phyloP scores from a whole-genome alignment of 1,140 invertebrate species.

The Euglossa dilemma region DNA sequence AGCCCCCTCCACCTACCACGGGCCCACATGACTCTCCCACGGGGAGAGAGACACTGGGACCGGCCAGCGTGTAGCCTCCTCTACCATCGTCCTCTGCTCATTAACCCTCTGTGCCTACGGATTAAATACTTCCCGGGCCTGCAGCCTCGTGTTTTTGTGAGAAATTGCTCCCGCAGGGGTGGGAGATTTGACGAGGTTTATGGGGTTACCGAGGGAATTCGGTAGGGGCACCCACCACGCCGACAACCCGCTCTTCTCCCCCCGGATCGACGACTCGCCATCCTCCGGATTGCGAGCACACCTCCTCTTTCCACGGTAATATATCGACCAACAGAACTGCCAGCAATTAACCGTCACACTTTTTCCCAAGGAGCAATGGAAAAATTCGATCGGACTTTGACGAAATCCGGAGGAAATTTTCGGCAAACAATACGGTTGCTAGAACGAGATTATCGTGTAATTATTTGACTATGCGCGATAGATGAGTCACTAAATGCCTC shows the following conservation, averaged over 20 bases:
- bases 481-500: conserved; percentile 4
- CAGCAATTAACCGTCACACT: background rate
- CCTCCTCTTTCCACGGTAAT: background rate
- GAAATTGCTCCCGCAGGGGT: background rate
- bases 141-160: conserved; percentile 1
- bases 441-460: background rate
- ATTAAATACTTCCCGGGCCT: conserved; percentile 59
- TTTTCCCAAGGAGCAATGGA: background rate
- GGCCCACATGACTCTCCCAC: conserved; percentile 54
- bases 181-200: conserved; percentile 43
- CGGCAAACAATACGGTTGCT: background rate
- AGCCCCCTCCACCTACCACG: conserved; percentile 31
- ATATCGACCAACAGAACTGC: background rate
- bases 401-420: background rate
- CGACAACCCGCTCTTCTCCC: background rate
- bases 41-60: conserved; percentile 39
- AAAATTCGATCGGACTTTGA: background rate
- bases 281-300: background rate
- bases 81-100: conserved; percentile 62
- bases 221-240: background rate
- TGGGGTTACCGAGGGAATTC: conserved; percentile 34
- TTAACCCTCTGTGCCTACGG: conserved; percentile 57
- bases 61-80: conserved; percentile 60
- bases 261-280: background rate
- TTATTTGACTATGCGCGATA: background rate